Percentiles rank a stretch among this genome's conserved stretches.
These are phyloP conservation scores for Echinops telfairi DNA, from an alignment of 2,113 vertebrate species.

Conservation along the genomic window DNA sequence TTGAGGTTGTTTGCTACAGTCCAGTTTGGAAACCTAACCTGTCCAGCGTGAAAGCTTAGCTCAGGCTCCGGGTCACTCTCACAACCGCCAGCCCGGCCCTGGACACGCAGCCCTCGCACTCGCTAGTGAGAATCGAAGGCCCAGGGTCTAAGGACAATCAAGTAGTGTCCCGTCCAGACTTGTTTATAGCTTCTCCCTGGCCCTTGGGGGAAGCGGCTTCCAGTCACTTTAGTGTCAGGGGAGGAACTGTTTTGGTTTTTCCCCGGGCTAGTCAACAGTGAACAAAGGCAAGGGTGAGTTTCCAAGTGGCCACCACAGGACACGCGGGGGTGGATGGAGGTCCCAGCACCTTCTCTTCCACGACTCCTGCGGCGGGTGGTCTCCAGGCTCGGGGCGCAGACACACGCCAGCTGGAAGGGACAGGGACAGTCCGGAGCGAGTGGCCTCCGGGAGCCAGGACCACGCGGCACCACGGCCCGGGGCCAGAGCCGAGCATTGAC, in stretches of 20 bases:
- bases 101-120: background rate
- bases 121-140: too few species aligned
- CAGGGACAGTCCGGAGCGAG: too few species aligned
- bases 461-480: too few species aligned
- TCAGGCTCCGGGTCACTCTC: background rate
- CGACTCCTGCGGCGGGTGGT: background rate
- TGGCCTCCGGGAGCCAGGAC: too few species aligned
- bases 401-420: too few species aligned
- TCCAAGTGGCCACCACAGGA: background rate
- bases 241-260: background rate
- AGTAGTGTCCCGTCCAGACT: background rate
- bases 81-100: background rate
- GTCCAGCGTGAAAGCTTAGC: background rate
- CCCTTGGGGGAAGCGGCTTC: background rate
- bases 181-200: background rate
- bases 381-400: background rate
- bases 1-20: background rate
- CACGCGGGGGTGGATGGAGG: too few species aligned
- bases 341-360: rapidly evolving
- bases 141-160: too few species aligned
- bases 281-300: background rate
- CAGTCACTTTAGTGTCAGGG: background rate
- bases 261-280: background rate
- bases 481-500: too few species aligned
- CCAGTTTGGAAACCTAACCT: background rate